These are phyloP conservation scores for Martes flavigula DNA, from an alignment of 2,797 vertebrate species.

Conservation along the genomic window DNA sequence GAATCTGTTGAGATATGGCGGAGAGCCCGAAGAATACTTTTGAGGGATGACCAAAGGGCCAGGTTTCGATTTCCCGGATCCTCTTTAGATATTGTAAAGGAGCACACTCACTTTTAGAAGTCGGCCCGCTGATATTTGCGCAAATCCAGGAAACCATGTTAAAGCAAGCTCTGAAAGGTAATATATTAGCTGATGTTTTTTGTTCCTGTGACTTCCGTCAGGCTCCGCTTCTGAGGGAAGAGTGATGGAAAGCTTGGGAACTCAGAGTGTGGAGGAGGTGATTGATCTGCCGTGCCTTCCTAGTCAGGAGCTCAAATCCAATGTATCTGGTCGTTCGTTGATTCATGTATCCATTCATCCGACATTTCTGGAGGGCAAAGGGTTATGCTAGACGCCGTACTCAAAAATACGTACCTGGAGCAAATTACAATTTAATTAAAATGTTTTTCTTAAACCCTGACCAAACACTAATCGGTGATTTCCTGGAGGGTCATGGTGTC, in stretches of 20 bases:
- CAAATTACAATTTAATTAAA: background rate
- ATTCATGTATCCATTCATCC: background rate
- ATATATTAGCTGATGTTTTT: background rate
- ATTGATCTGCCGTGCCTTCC: background rate
- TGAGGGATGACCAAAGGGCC: too few relatives aligned
- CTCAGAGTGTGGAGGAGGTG: background rate
- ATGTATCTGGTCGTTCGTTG: background rate
- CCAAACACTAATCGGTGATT: background rate
- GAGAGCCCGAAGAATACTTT: background rate
- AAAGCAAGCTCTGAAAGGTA: background rate
- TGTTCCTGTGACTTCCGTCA: background rate
- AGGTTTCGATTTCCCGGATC: background rate
- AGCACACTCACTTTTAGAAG: background rate
- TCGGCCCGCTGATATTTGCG: background rate
- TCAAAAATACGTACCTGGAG: background rate
- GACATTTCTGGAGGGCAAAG: background rate
- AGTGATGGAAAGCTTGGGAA: background rate
- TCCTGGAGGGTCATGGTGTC: background rate
- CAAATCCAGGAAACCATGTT: background rate
- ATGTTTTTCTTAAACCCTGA: background rate
- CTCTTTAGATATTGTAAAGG: background rate
- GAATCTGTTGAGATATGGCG: background rate
- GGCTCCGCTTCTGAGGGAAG: background rate
- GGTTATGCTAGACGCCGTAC: background rate
- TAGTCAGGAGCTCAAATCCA: background rate